Evolutionary conservation across 2,888 invertebrate genomes (phyloP).

Genomic region (Nomada hirtipes): DNA sequence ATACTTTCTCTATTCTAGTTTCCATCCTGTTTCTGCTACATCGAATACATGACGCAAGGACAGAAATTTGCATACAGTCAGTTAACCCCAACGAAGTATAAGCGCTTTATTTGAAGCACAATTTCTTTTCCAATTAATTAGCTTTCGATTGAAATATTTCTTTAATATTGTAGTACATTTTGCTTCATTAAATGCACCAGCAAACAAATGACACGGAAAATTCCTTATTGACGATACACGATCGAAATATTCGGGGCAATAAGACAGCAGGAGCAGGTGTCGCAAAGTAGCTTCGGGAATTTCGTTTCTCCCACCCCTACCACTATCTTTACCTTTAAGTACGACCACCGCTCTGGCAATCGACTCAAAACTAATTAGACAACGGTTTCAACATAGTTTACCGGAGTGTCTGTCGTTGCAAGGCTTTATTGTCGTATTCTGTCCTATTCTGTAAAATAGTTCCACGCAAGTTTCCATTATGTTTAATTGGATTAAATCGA

Average conservation of each 20-base stretch:
- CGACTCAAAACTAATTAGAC: slow-evolving; percentile 30
- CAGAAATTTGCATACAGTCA: too few relatives aligned
- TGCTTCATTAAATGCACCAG: too few relatives aligned
- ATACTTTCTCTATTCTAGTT: background rate
- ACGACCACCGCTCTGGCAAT: background rate
- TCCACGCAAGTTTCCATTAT: background rate
- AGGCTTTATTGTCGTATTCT: background rate
- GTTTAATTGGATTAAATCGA: slow-evolving; percentile 22
- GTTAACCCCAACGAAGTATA: too few relatives aligned
- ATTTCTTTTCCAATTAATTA: too few relatives aligned
- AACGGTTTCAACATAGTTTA: background rate
- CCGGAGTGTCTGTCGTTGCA: background rate
- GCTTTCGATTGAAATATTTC: too few relatives aligned
- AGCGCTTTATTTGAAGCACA: too few relatives aligned
- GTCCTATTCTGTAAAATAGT: background rate
- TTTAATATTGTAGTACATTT: too few relatives aligned
- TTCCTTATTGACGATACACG: too few relatives aligned
- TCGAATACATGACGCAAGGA: too few relatives aligned
- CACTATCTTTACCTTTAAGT: slow-evolving; percentile 11
- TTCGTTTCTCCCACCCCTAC: background rate
- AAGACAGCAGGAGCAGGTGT: background rate
- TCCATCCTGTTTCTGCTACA: background rate
- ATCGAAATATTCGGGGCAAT: background rate
- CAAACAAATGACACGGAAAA: too few relatives aligned
- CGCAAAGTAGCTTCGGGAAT: slow-evolving; percentile 14